phyloP scores from a whole-genome alignment of 1,140 invertebrate genomes.

The Euborellia annulipes region DNA sequence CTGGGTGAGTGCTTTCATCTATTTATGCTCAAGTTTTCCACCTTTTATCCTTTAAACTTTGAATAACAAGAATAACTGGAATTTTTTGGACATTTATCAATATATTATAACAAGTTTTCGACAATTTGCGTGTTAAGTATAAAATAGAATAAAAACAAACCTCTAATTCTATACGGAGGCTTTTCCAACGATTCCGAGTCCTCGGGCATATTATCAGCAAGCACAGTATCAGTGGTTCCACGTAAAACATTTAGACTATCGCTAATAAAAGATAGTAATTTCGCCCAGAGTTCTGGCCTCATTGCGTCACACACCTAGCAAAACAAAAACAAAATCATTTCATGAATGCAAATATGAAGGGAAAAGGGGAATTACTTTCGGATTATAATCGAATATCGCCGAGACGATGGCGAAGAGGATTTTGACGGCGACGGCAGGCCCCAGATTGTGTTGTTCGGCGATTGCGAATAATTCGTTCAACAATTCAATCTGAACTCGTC shows the following conservation, averaged over 20 bases:
- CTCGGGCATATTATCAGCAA: conserved; percentile 76
- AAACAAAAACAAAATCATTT: too few relatives aligned
- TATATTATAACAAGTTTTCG: too few relatives aligned
- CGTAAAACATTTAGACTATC: conserved; percentile 56
- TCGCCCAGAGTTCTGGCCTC: conserved; percentile 91
- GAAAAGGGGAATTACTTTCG: conserved; percentile 42
- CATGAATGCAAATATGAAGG: too few relatives aligned
- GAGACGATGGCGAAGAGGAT: conserved; percentile 88
- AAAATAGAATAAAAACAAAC: too few relatives aligned
- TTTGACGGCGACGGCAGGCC: conserved; percentile 74
- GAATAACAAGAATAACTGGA: too few relatives aligned
- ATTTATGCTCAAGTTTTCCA: too few relatives aligned
- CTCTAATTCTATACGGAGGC: conserved; percentile 60
- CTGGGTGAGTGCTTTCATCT: too few relatives aligned
- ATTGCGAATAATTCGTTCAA: conserved; percentile 79
- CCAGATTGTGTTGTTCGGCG: conserved; percentile 71
- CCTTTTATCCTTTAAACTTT: too few relatives aligned
- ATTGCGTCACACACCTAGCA: conserved; percentile 83
- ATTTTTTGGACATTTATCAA: too few relatives aligned
- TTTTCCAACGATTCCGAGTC: conserved; percentile 78
- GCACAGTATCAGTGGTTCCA: conserved; percentile 44
- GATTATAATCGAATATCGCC: conserved; percentile 95
- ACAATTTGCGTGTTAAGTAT: too few relatives aligned
- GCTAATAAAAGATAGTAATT: conserved; percentile 57
- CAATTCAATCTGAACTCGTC: conserved; percentile 80